phyloP scores from a whole-genome alignment of 1,140 invertebrate genomes.

The Centruroides vittatus region DNA sequence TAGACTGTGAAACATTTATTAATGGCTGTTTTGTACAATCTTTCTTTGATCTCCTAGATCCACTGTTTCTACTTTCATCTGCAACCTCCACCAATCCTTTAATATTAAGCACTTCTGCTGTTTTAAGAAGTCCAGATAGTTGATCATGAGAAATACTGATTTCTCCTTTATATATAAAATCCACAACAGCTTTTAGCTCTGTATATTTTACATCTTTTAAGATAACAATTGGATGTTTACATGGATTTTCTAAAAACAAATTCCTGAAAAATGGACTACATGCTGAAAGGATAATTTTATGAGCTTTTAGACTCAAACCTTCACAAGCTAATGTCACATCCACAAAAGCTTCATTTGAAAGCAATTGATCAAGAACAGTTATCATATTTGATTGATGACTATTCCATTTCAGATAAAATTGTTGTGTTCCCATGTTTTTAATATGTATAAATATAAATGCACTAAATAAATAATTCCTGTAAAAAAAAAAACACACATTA shows the following conservation, averaged over 20 bases:
- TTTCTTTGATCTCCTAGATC: too few relatives aligned
- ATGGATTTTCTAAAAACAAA: constrained; percentile 57
- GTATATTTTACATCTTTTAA: constrained; percentile 63
- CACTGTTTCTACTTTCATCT: background rate
- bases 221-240: constrained; percentile 65
- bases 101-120: constrained; percentile 66
- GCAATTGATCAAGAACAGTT: constrained; percentile 74
- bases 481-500: too few relatives aligned
- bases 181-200: constrained; percentile 69
- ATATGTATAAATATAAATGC: background rate
- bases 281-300: constrained; percentile 73
- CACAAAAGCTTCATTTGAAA: constrained; percentile 58
- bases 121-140: constrained; percentile 55
- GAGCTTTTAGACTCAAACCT: constrained; percentile 52
- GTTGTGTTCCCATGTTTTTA: constrained; percentile 69
- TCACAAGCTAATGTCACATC: constrained; percentile 74
- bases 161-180: constrained; percentile 84
- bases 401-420: constrained; percentile 81
- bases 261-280: constrained; percentile 74
- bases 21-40: background rate
- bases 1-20: background rate
- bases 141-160: constrained; percentile 74
- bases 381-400: constrained; percentile 78
- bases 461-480: too few relatives aligned
- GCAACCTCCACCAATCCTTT: constrained; percentile 42